A percentile compares a stretch with the other conserved stretches of the same genome.
Evolutionary conservation across 2,797 vertebrate genomes (phyloP).

Genomic region (Malacoraja senta): DNA sequence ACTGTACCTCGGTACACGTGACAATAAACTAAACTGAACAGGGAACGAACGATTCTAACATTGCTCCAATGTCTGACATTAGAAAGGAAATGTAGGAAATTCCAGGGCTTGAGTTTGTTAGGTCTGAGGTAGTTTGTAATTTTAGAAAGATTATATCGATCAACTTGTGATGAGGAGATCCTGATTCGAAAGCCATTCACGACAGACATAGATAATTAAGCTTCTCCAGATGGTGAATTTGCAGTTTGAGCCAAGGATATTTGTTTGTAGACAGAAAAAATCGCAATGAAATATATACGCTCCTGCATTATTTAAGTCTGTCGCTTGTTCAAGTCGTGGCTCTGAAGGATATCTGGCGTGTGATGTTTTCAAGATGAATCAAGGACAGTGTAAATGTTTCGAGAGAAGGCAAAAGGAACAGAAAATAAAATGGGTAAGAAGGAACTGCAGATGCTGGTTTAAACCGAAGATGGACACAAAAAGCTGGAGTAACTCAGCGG

Average conservation of each 20-base stretch:
- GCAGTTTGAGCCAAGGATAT: neutral
- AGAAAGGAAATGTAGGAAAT: neutral
- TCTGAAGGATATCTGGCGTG: neutral
- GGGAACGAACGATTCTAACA: no score
- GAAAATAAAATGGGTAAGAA: no score
- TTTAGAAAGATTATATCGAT: neutral
- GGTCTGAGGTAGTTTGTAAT: neutral
- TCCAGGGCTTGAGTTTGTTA: neutral
- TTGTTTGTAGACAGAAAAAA: neutral
- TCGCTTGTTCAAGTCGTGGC: neutral
- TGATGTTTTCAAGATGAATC: neutral
- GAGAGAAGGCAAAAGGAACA: neutral
- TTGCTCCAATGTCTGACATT: neutral
- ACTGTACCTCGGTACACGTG: no score
- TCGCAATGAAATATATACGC: neutral
- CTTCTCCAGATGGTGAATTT: conserved; percentile 19
- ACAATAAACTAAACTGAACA: no score
- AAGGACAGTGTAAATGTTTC: neutral
- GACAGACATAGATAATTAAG: neutral
- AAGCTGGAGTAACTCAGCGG: no score
- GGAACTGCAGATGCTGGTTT: no score
- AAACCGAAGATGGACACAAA: no score
- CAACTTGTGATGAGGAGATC: neutral
- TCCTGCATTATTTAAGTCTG: neutral
- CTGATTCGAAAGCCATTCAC: neutral